phyloP scores from a whole-genome alignment of 2,113 vertebrate genomes.

The Isichthys henryi region DNA sequence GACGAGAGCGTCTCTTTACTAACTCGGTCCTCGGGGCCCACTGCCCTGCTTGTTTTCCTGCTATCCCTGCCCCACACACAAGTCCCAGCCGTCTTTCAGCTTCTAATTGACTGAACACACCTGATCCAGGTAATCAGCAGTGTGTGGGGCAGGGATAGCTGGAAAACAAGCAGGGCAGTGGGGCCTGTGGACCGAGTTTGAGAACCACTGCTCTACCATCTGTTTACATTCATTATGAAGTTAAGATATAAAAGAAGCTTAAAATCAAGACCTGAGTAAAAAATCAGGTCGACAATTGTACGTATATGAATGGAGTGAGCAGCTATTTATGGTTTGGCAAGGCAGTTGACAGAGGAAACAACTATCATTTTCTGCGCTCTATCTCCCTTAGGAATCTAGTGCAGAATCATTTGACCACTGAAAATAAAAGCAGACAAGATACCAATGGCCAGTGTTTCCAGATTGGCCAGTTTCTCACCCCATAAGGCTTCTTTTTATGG shows the following conservation, averaged over 20 bases:
- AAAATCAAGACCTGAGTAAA: not conserved
- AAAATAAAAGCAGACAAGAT: not conserved
- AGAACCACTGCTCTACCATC: not conserved
- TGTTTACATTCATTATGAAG: not conserved
- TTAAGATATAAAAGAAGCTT: not conserved
- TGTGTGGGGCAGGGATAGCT: too few relatives aligned
- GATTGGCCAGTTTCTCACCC: not conserved
- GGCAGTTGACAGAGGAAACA: not conserved
- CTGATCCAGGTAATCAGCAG: too few relatives aligned
- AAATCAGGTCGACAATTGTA: not conserved
- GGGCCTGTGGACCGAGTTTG: too few relatives aligned
- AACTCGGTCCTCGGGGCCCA: too few relatives aligned
- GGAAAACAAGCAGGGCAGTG: too few relatives aligned
- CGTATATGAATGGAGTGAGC: not conserved
- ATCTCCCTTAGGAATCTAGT: not conserved
- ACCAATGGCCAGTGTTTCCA: not conserved
- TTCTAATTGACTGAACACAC: too few relatives aligned
- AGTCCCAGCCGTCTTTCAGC: too few relatives aligned
- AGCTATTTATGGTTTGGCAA: not conserved
- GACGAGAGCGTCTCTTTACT: not conserved
- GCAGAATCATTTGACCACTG: constrained; percentile 1
- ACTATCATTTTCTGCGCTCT: not conserved
- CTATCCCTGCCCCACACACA: too few relatives aligned
- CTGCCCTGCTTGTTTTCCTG: too few relatives aligned
- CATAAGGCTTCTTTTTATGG: not conserved